Conservation (phyloP, 1,140 invertebrate species). For the Phocides pigmalion region DNA sequence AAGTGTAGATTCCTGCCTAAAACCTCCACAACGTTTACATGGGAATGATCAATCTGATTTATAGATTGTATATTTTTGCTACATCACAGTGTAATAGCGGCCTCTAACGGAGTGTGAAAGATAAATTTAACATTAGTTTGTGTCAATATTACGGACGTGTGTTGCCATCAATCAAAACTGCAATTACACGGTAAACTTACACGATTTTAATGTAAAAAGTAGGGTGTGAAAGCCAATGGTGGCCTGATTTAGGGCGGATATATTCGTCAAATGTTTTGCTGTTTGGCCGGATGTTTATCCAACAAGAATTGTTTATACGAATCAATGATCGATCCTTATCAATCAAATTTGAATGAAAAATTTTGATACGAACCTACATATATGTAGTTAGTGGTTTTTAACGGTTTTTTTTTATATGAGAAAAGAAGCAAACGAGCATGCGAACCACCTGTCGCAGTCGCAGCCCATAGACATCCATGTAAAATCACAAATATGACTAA, state of each 20-base stretch:
- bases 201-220: constrained; percentile 3
- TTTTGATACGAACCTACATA: too few relatives aligned
- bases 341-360: not conserved
- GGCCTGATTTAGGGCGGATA: constrained; percentile 6
- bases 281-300: constrained; percentile 6
- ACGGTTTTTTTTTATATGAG: too few relatives aligned
- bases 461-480: too few relatives aligned
- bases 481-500: too few relatives aligned
- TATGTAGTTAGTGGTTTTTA: too few relatives aligned
- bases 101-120: constrained; percentile 22
- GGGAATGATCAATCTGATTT: too few relatives aligned
- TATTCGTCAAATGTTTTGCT: constrained; percentile 1
- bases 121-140: constrained; percentile 28
- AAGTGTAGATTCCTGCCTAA: too few relatives aligned
- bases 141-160: constrained; percentile 20
- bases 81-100: constrained; percentile 9
- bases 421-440: too few relatives aligned
- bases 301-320: not conserved
- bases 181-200: constrained; percentile 18
- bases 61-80: not conserved
- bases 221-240: constrained; percentile 1
- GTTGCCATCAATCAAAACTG: constrained; percentile 23
- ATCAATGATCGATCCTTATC: not conserved
- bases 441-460: too few relatives aligned
- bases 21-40: too few relatives aligned